Base-by-base conservation (phyloP, 2,888 invertebrate genomes). In the Chirona hameri region DNA sequence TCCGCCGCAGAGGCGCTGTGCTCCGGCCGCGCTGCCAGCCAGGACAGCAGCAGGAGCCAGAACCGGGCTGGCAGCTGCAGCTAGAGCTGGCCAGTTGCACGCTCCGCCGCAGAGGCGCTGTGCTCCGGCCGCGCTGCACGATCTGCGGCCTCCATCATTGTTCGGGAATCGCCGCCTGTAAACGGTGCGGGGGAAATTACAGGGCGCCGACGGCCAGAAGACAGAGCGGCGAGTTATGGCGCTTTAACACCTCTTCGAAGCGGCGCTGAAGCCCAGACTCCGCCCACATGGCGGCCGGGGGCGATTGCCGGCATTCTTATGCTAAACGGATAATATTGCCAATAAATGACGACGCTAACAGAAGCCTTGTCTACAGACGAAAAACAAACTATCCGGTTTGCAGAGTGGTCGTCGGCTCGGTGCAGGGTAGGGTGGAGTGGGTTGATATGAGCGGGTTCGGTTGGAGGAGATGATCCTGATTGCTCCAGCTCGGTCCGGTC, bases 231-330 rank as follows among this genome's bases (percentile, higher is more conserved):
- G 9, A 76, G 76, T 39, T 76, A 76, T 76, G 76, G 39, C 76
- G 39, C 29, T 39, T 76, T 76, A 76, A 76, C 76, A 39, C 76
- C 76, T 76, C 76, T 76, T 18, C 39, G 10, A 39, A 76, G 39
- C 76, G 39, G 76, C 7, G 10, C 39, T 39, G 31, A 2, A 5
- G 39, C 9, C 5, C 18, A 9, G 24, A 18, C 21, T 39, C 76
- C 76, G 39, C 69, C 69, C 69, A 29, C 69, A 9, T 29, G 10
- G 15, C 24, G 12, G 29, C 39, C 3, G 15, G 1, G 9, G 76
- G 39, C 29, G 21, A 21, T 39, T 31, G 18, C 21, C 39, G 76
- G 39, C 76, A 76, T 76, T 76, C 39, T 76, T 39, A 76, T 69
- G 69, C 69, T 69, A 69, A 69, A 69, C 29, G 69, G 29, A 69